Base-by-base conservation (phyloP, 1,140 invertebrate genomes). In the Psix sp. region DNA sequence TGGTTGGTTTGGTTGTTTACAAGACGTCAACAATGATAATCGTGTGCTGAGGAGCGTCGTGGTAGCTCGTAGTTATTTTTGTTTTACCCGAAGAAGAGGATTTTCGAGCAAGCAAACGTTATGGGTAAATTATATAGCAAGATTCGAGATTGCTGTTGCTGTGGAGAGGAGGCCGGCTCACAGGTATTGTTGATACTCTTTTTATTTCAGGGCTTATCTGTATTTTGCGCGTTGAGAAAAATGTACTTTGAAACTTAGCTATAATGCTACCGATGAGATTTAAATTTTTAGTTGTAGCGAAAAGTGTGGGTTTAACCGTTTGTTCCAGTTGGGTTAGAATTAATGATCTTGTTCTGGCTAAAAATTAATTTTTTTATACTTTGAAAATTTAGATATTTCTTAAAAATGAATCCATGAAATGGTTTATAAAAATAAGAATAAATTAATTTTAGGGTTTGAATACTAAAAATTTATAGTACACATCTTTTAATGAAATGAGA, bases 111-210 rank as follows among this genome's bases (percentile, higher is more conserved):
- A n/a, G n/a, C n/a, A 36, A 29, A 38, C 52, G 74, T 48, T 42
- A 87, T 87, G 85, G 84, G 85, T 43, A 84, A 84, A 52, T 87
- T 84, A 57, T 87, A 89, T 78, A 90, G 89, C 13, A 52, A 39
- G 33, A 48, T 5, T 42, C 33, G 39, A 33, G 17, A n/a, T n/a
- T n/a, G n/a, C 72, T 90, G 89, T 79, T 86, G 90, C 65, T 91
- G 90, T 66, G 88, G 90, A 66, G 89, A 90, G 77, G 89, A 90
- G 74, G 87, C 74, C 35, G 86, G 88, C 68, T 84, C 88, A 14
- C 89, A 90, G 89, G 89, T 90, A 88, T 70, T 48, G 14, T 54
- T 42, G 14, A 62, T 63, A 38, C 7, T 56, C 45, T 5, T 51
- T 29, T 24, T 17, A 20, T 59, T 45, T 56, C 46, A 40, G 49